Evolutionary conservation across 2,797 vertebrate species (phyloP).

Genomic region (Triplophysa yarkandensis): DNA sequence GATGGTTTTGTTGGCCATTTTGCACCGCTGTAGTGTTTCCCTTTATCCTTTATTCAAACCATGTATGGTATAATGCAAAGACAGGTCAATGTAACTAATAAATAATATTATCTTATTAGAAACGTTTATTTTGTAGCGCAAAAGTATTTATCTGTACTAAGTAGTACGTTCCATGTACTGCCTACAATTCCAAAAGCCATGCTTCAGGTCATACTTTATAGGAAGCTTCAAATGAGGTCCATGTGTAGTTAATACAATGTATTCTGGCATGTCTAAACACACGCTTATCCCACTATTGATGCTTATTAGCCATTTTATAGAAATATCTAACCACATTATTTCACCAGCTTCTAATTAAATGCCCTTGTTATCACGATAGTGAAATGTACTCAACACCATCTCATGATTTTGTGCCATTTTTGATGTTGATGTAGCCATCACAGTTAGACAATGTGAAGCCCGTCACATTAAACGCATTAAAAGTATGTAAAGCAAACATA

Average conservation of each 20-base stretch:
- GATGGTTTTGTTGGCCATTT: constrained; percentile 8
- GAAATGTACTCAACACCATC: neutral
- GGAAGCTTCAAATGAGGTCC: neutral
- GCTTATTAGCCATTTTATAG: constrained; percentile 57
- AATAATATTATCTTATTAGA: constrained; percentile 17
- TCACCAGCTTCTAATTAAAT: constrained; percentile 15
- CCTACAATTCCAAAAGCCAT: constrained; percentile 8
- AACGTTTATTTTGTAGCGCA: constrained; percentile 38
- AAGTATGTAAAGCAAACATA: constrained; percentile 45
- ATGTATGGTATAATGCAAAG: constrained; percentile 14
- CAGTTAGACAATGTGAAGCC: constrained; percentile 16
- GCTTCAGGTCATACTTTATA: constrained; percentile 10
- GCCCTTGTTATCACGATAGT: too few species aligned
- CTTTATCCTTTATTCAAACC: neutral
- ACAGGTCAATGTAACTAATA: constrained; percentile 30
- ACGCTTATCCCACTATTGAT: constrained; percentile 50
- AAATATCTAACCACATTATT: constrained; percentile 12
- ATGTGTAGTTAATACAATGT: constrained; percentile 33
- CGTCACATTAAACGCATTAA: constrained; percentile 31
- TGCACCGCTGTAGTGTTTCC: neutral
- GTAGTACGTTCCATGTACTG: constrained; percentile 20
- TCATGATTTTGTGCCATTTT: constrained; percentile 15
- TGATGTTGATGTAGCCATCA: constrained; percentile 17
- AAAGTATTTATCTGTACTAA: constrained; percentile 19
- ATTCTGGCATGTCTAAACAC: constrained; percentile 37